Percentiles rank a stretch among this genome's conserved stretches.
Evolutionary conservation across 2,113 vertebrate species (phyloP).

Genomic region (Chascanopsetta lugubris): DNA sequence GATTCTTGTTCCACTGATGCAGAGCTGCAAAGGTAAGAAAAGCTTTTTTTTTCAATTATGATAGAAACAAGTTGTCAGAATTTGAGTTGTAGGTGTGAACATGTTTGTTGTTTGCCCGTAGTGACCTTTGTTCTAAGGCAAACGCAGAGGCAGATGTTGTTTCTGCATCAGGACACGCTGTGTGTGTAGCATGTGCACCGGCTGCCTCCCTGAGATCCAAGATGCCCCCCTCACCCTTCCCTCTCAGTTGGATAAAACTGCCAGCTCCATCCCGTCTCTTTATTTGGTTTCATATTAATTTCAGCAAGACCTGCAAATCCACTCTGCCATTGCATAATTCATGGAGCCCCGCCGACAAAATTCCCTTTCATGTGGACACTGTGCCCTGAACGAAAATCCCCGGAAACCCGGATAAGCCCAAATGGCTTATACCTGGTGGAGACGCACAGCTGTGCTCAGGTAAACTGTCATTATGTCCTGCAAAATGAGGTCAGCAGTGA

Average conservation of each 20-base stretch:
- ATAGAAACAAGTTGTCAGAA: too few relatives aligned
- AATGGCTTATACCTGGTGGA: conserved; percentile 68
- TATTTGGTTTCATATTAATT: conserved; percentile 71
- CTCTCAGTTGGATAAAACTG: conserved; percentile 22
- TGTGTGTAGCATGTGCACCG: conserved; percentile 23
- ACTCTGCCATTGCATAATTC: conserved; percentile 73
- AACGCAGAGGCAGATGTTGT: neutral
- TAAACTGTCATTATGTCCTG: conserved; percentile 54
- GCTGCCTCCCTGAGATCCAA: conserved; percentile 29
- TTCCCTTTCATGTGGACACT: conserved; percentile 69
- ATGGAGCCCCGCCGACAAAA: conserved; percentile 62
- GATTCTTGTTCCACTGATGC: too few relatives aligned
- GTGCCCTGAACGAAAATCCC: conserved; percentile 57
- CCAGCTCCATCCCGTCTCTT: conserved; percentile 45
- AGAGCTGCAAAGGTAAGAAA: too few relatives aligned
- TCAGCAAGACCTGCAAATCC: conserved; percentile 74
- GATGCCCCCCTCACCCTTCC: neutral
- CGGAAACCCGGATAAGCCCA: conserved; percentile 67
- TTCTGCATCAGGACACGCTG: conserved; percentile 1
- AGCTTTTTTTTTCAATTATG: too few relatives aligned
- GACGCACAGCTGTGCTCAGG: conserved; percentile 63
- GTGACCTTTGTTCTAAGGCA: neutral
- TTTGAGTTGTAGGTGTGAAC: too few relatives aligned
- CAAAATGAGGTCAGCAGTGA: conserved; percentile 65
- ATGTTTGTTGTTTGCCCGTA: too few relatives aligned